Evolutionary conservation across 2,888 invertebrate genomes (phyloP).

Genomic region (Bellardia pandia): DNA sequence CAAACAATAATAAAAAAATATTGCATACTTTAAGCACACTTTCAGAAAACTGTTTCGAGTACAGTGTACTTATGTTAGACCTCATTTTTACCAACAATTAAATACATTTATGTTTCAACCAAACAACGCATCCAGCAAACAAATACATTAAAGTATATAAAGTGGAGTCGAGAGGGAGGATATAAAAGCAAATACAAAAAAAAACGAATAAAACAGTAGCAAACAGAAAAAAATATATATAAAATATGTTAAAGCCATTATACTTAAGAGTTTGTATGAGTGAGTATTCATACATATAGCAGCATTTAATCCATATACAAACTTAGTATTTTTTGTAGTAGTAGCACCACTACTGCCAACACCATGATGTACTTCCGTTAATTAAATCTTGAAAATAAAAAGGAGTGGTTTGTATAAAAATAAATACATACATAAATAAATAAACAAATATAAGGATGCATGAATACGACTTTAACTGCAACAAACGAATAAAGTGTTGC

Average conservation of each 20-base stretch:
- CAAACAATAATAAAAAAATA: constrained; percentile 14
- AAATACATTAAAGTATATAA: constrained; percentile 62
- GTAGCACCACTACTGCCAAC: constrained; percentile 46
- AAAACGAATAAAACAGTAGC: constrained; percentile 3
- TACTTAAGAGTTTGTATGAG: constrained; percentile 44
- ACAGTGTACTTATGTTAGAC: constrained; percentile 68
- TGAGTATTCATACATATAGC: constrained; percentile 13
- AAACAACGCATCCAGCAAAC: constrained; percentile 61
- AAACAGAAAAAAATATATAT: constrained; percentile 16
- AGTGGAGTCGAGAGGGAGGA: constrained; percentile 51
- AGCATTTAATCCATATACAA: constrained; percentile 2
- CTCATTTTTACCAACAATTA: constrained; percentile 73
- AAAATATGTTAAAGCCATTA: constrained; percentile 66
- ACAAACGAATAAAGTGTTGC: constrained; percentile 59
- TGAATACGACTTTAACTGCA: constrained; percentile 49
- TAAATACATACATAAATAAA: constrained; percentile 44
- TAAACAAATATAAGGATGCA: constrained; percentile 40
- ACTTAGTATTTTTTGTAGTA: constrained; percentile 20
- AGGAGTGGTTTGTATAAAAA: constrained; percentile 59
- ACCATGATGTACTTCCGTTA: constrained; percentile 69
- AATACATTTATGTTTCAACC: constrained; percentile 64
- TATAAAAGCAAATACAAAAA: constrained; percentile 27
- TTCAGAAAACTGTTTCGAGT: constrained; percentile 66
- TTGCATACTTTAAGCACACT: constrained; percentile 45
- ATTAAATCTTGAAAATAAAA: constrained; percentile 71